phyloP scores from a whole-genome alignment of 1,140 invertebrate species.

The Sarcophaga peregrina region DNA sequence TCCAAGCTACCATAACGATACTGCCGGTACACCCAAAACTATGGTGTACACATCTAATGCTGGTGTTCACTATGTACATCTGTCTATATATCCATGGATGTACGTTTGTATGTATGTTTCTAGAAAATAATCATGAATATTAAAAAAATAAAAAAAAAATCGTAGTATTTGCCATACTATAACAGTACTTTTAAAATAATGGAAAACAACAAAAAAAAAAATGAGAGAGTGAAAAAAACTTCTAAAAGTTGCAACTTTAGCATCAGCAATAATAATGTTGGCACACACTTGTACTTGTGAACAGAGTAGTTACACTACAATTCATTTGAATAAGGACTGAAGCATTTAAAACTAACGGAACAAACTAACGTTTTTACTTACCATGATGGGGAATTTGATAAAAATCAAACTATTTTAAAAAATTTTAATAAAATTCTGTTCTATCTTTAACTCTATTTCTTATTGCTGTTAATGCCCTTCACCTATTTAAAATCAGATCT shows the following conservation, averaged over 20 bases:
- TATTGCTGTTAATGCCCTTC: too few relatives aligned
- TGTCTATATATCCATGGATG: too few relatives aligned
- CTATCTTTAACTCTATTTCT: too few relatives aligned
- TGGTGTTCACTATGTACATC: too few relatives aligned
- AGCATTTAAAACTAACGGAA: too few relatives aligned
- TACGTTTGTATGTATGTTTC: background rate
- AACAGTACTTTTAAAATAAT: background rate
- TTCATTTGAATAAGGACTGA: background rate
- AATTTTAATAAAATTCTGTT: too few relatives aligned
- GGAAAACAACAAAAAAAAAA: background rate
- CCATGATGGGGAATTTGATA: too few relatives aligned
- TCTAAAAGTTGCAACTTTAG: constrained; percentile 18
- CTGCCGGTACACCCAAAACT: background rate
- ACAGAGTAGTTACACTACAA: background rate
- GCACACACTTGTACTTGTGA: constrained; percentile 4
- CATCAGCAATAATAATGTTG: constrained; percentile 30
- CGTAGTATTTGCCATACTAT: background rate
- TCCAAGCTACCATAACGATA: background rate
- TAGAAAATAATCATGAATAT: constrained; percentile 28
- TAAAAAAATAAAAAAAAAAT: background rate
- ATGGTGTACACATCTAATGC: too few relatives aligned
- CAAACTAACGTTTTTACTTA: too few relatives aligned
- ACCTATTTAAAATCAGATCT: too few relatives aligned
- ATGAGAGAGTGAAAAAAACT: background rate
- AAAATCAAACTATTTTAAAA: too few relatives aligned